Conservation (phyloP, 53 echinoderm and acorn worm species). For the Antedon mediterranea region DNA sequence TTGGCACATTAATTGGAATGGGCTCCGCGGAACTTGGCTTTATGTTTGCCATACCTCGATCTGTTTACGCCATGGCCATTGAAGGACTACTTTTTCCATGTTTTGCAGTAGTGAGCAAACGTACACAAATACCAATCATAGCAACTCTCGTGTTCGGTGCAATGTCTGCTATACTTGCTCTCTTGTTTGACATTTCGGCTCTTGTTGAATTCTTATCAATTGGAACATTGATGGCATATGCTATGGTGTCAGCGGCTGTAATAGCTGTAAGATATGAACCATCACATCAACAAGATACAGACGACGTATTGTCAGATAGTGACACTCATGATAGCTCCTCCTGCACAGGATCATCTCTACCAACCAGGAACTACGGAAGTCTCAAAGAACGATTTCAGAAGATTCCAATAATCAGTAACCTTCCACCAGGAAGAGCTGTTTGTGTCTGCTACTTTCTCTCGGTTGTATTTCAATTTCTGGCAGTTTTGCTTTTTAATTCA, state of each 20-base stretch:
- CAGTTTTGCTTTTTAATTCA: not conserved
- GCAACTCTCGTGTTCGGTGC: constrained; percentile 40
- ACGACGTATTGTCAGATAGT: no score
- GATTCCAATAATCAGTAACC: constrained; percentile 2
- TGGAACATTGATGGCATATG: constrained; percentile 45
- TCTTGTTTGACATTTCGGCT: constrained; percentile 35
- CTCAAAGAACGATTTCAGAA: constrained; percentile 9
- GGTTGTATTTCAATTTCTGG: constrained; percentile 16
- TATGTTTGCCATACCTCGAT: constrained; percentile 48
- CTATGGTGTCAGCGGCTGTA: constrained; percentile 36
- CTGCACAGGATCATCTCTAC: no score
- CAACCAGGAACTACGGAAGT: not conserved
- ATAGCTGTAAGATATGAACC: constrained; percentile 46
- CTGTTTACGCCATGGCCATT: constrained; percentile 61
- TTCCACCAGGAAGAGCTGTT: constrained; percentile 34
- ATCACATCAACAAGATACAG: not conserved
- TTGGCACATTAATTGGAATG: constrained; percentile 45
- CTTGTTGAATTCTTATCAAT: constrained; percentile 57
- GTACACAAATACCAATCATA: constrained; percentile 43
- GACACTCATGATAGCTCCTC: no score
- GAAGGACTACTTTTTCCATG: constrained; percentile 47
- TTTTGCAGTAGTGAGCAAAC: constrained; percentile 25
- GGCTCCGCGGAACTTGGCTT: constrained; percentile 20
- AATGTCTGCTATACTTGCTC: constrained; percentile 25
- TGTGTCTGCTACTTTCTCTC: constrained; percentile 18